These are phyloP conservation scores for Heteropelma amictum DNA, from an alignment of 2,888 invertebrate species.

Conservation along the genomic window DNA sequence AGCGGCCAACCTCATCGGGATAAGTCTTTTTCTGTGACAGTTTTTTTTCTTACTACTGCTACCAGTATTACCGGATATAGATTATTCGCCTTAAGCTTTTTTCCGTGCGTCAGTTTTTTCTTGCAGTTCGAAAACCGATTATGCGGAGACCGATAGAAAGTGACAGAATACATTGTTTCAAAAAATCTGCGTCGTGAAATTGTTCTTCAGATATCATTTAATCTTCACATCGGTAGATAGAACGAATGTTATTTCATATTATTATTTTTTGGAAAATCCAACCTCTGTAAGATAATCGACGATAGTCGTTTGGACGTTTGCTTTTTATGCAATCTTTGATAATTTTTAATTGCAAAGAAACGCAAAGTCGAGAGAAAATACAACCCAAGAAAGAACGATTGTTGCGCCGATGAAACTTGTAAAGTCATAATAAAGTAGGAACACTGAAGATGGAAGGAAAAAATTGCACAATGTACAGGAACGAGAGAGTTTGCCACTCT, in stretches of 20 bases:
- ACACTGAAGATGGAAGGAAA: constrained; percentile 1
- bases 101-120: constrained; percentile 17
- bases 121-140: neutral
- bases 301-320: too few species aligned
- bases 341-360: neutral
- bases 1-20: constrained; percentile 14
- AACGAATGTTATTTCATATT: too few species aligned
- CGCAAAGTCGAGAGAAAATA: neutral
- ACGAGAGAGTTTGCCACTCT: constrained; percentile 36
- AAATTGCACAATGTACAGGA: too few species aligned
- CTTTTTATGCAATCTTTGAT: neutral
- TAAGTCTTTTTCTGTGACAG: constrained; percentile 12
- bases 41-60: constrained; percentile 2
- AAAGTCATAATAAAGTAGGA: constrained; percentile 20
- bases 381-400: neutral
- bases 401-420: neutral
- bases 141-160: neutral
- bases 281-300: too few species aligned
- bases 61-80: neutral
- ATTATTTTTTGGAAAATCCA: too few species aligned
- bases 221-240: too few species aligned
- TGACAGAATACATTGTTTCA: neutral
- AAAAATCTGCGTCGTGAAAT: neutral
- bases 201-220: neutral
- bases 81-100: constrained; percentile 9